Evolutionary conservation across 2,113 vertebrate genomes (phyloP).

Genomic region (Oryzias melastigma): DNA sequence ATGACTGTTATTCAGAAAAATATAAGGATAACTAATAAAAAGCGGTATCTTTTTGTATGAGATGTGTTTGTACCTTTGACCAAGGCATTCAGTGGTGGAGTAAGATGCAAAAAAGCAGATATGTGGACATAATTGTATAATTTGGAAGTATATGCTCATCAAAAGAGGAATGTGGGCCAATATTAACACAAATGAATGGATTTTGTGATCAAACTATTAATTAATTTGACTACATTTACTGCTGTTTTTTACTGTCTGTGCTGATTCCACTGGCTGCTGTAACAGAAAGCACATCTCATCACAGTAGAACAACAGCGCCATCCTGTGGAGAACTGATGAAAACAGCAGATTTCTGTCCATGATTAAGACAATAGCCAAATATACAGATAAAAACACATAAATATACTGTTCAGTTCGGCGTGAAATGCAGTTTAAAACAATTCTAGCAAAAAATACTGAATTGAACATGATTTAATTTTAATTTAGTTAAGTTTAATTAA

Average conservation of each 20-base stretch:
- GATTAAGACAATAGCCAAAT: too few relatives aligned
- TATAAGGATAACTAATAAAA: too few relatives aligned
- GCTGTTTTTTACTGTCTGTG: background rate
- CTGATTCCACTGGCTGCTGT: background rate
- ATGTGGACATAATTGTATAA: too few relatives aligned
- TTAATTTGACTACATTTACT: background rate
- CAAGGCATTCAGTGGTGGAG: too few relatives aligned
- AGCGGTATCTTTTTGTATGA: too few relatives aligned
- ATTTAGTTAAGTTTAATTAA: background rate
- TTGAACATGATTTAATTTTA: background rate
- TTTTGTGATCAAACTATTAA: background rate
- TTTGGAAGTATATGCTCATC: too few relatives aligned
- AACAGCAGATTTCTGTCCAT: background rate
- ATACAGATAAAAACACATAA: too few relatives aligned
- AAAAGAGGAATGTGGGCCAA: background rate
- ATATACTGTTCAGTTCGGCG: background rate
- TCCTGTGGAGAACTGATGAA: constrained; percentile 28
- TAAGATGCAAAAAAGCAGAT: too few relatives aligned
- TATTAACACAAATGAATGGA: background rate
- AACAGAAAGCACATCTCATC: background rate
- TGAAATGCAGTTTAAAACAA: background rate
- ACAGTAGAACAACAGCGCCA: constrained; percentile 30
- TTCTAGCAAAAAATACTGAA: too few relatives aligned
- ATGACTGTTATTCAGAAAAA: too few relatives aligned
- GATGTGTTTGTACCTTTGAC: too few relatives aligned